These are phyloP conservation scores for Seira ritae DNA, from an alignment of 2,888 invertebrate species.

Conservation along the genomic window DNA sequence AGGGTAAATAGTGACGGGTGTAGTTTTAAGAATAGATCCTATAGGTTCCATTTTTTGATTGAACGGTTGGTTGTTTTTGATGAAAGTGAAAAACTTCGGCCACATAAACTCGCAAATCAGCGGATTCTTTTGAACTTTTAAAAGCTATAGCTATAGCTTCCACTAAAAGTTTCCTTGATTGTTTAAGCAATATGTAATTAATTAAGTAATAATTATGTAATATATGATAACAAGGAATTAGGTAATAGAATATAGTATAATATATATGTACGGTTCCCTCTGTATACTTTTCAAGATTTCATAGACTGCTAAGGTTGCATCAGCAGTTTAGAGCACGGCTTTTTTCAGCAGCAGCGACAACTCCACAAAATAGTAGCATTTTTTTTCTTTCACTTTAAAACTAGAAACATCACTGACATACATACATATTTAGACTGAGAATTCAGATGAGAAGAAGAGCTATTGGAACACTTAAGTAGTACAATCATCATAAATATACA, in stretches of 20 bases:
- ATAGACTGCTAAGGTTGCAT: neutral
- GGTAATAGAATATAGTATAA: conserved; percentile 11
- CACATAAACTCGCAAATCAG: conserved; percentile 19
- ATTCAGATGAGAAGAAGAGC: neutral
- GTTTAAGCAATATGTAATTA: neutral
- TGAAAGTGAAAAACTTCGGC: conserved; percentile 21
- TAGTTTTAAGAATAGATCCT: neutral
- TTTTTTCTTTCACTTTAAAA: neutral
- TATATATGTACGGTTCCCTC: neutral
- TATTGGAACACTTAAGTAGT: neutral
- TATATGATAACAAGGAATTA: neutral
- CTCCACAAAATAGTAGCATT: neutral
- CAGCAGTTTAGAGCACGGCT: neutral
- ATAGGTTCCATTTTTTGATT: conserved; percentile 12
- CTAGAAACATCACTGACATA: neutral
- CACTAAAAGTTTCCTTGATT: conserved; percentile 14
- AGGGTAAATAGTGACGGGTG: neutral
- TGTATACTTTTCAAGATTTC: neutral
- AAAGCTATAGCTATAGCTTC: neutral
- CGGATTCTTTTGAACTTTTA: neutral
- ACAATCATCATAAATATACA: neutral
- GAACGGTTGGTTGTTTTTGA: too few relatives aligned
- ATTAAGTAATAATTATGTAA: neutral
- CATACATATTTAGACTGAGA: neutral
- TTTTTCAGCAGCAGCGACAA: neutral